Evolutionary conservation across 2,113 vertebrate species (phyloP), one percentile per base, ranked within the genome.

Genomic region (Pholis gunnellus): DNA sequence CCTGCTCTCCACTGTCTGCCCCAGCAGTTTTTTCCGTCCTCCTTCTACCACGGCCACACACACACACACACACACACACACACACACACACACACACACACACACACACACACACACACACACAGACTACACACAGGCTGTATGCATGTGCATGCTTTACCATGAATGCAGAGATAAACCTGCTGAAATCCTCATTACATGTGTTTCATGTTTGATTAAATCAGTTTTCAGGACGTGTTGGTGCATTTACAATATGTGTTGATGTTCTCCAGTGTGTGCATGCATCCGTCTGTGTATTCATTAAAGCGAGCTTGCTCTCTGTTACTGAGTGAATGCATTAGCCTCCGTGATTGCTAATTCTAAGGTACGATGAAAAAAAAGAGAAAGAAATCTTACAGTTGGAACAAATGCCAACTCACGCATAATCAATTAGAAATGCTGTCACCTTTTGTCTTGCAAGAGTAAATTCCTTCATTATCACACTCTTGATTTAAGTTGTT

Each of bases 1-100:
- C 40, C 31, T 61, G 77, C 85, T 90, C 84, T 78, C 78, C 79
- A 65, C 78, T 86, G 80, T 84, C 75, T 83, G 83, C 88, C 82
- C 83, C 13, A 48, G 42, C 61, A 31, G 57, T 79, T 86, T 68
- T 70, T 50, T 2, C 18, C 44, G 61, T 79, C 76, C 75, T 85
- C 60, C 82, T 60, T 52, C 68, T 74, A 64, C 60, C 57, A 76
- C 72, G 71, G 20, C 42, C 74, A 38, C 70, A 61, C 74, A 70
- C 74, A 79, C 76, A 72, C 61, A 29, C 38, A 38, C 61, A 77
- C 72, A 72, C 68, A 78, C 34, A 4, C 25, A 36, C 64, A 77
- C 27, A 72, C 56, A 74, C 48, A 15, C 78, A 34, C 42, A 42
- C 65, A 76, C 68, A 78, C 72, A 72, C 68, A 78, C 25, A 6